Conservation (phyloP, 2,888 invertebrate genomes). For the Pollenia angustigena region DNA sequence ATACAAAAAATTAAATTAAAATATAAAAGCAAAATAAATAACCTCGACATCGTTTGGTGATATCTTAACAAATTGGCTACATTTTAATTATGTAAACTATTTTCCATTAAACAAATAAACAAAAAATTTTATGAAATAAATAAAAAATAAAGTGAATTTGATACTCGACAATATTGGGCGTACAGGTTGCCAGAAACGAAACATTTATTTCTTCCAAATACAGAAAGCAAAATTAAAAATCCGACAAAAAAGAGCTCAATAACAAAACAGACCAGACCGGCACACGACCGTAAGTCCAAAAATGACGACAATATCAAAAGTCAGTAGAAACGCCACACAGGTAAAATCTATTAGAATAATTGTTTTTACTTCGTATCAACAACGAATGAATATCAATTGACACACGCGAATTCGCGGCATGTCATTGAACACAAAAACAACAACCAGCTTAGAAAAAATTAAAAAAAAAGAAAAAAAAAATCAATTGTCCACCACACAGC, state of each 20-base stretch:
- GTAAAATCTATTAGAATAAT: constrained; percentile 49
- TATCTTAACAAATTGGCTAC: constrained; percentile 72
- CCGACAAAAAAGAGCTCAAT: background rate
- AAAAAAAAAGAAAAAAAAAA: constrained; percentile 46
- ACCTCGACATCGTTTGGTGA: constrained; percentile 71
- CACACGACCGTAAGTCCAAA: constrained; percentile 67
- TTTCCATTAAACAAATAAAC: constrained; percentile 65
- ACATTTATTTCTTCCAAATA: constrained; percentile 36
- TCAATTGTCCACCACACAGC: constrained; percentile 66
- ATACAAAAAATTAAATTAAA: background rate
- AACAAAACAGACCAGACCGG: constrained; percentile 50
- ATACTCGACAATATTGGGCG: constrained; percentile 67
- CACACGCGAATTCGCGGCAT: constrained; percentile 71
- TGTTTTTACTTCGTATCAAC: constrained; percentile 29
- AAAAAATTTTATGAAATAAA: constrained; percentile 37
- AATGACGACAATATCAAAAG: constrained; percentile 61
- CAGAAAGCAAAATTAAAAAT: constrained; percentile 43
- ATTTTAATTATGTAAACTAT: constrained; percentile 69
- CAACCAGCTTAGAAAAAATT: constrained; percentile 7
- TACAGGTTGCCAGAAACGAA: constrained; percentile 65
- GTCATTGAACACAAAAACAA: constrained; percentile 58
- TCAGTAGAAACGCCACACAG: constrained; percentile 37
- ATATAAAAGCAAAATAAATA: constrained; percentile 42
- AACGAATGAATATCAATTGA: constrained; percentile 62
- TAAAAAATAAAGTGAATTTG: constrained; percentile 55